A percentile compares a stretch with the other conserved stretches of the same genome.
Conservation (phyloP, 2,888 invertebrate genomes). For the Imbricaverruca yamaguchii region DNA sequence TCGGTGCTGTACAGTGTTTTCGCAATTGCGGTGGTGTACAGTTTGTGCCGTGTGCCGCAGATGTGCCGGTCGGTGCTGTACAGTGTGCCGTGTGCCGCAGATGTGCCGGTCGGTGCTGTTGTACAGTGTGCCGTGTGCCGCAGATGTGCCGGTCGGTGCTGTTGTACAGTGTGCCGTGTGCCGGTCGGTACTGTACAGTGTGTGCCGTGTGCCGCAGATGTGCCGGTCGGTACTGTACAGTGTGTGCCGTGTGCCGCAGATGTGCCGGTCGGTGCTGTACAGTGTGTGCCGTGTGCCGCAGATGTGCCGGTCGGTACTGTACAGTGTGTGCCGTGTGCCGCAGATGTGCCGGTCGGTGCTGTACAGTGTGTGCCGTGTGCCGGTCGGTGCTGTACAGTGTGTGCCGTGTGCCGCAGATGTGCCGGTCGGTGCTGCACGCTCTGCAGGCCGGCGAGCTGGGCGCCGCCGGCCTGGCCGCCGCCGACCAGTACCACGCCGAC, state of each 20-base stretch:
- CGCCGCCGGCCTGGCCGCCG: slow-evolving; percentile 54
- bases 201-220: background rate
- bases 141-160: too few relatives aligned
- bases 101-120: slow-evolving; percentile 73
- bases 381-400: too few relatives aligned
- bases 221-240: too few relatives aligned
- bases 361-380: background rate
- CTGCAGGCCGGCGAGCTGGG: slow-evolving; percentile 75
- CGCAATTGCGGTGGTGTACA: too few relatives aligned
- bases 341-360: too few relatives aligned
- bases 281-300: slow-evolving; percentile 49
- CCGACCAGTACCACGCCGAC: slow-evolving; percentile 59
- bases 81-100: slow-evolving; percentile 45
- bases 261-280: slow-evolving; percentile 69
- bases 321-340: too few relatives aligned
- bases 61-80: too few relatives aligned
- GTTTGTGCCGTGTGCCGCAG: background rate
- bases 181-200: too few relatives aligned
- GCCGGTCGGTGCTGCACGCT: slow-evolving; percentile 68
- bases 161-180: too few relatives aligned
- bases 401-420: slow-evolving; percentile 54
- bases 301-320: too few relatives aligned
- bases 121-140: slow-evolving; percentile 52
- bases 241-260: slow-evolving; percentile 48
- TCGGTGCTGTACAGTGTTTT: too few relatives aligned